Percentiles rank a stretch among this genome's conserved stretches.
These are phyloP conservation scores for Thecophora atra DNA, from an alignment of 2,888 invertebrate genomes.

Conservation along the genomic window DNA sequence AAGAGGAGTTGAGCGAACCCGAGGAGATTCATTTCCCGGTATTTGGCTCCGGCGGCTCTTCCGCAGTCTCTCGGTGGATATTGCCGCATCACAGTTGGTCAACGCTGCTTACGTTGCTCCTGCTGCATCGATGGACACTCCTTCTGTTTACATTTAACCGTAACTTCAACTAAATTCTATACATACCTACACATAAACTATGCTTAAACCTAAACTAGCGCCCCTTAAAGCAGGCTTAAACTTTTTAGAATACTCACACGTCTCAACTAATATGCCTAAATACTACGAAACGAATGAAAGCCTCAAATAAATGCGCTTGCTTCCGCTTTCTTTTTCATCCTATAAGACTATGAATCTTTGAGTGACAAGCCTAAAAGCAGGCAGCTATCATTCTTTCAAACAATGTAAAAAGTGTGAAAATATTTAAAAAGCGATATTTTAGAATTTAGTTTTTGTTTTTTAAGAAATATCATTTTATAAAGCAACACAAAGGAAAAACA, in stretches of 20 bases:
- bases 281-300: not conserved
- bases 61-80: constrained; percentile 8
- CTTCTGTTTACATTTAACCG: not conserved
- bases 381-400: not conserved
- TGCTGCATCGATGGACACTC: constrained; percentile 27
- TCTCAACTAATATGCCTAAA: constrained; percentile 17
- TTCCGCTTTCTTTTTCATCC: not conserved
- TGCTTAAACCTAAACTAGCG: constrained; percentile 40
- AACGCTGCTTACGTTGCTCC: constrained; percentile 39
- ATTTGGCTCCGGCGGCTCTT: constrained; percentile 52
- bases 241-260: constrained; percentile 43
- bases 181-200: constrained; percentile 42
- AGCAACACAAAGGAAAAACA: not conserved
- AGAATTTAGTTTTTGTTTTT: not conserved
- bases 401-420: constrained; percentile 3
- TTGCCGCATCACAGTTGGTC: constrained; percentile 57
- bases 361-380: not conserved
- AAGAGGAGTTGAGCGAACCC: constrained; percentile 65
- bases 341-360: not conserved
- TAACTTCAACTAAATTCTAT: not conserved
- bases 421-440: not conserved
- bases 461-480: not conserved
- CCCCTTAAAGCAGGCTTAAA: constrained; percentile 35
- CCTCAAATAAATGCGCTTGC: not conserved
- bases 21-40: constrained; percentile 67